Base-by-base conservation (phyloP, 2,113 vertebrate species). In the Ctenodactylus gundi region DNA sequence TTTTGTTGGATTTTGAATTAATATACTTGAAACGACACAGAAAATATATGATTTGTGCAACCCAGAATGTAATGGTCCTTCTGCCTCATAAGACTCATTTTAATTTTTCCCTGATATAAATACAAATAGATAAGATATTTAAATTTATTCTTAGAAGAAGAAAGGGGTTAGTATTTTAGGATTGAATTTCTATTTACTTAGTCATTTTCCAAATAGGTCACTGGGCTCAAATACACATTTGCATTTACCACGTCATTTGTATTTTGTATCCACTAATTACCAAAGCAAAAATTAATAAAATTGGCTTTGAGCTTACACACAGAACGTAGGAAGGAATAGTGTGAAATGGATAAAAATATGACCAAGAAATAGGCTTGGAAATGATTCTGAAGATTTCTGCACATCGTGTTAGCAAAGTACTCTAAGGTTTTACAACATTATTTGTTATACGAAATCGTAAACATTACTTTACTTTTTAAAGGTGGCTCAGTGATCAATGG, bases 1-100 rank as follows among this genome's bases (percentile, higher is more conserved):
- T 88, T 75, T 83, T 94, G 78, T 83, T 44, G 0, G 36, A 76
- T 95, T 97, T 97, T 91, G 34, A 95, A 87, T 85, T 87, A 89
- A 94, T 87, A 53, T 68, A 58, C 57, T 86, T 94, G 72, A 95
- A 77, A 90, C 39, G 44, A 51, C 58, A 85, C 67, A 34, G 11
- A 78, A 90, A 88, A 85, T 34, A 39, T 75, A 72, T 83, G 58
- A 82, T 82, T 64, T 93, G 41, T 87, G 44, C 55, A 76, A 36
- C 58, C 23, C 15, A 65, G 34, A 73, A 85, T n/a, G 21, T 75
- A 46, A 68, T 90, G 20, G 11, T 49, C 85, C 27, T 39, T 41
- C 21, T 4, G 49, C 14, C 10, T 64, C 23, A 57, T 70, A 34
- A 80, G 85, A 70, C 27, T 58, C 17, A 94, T 84, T 92, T 83